Evolutionary conservation across 92 coral and sea anemone species (phyloP).

Genomic region (Actinernus sp.): DNA sequence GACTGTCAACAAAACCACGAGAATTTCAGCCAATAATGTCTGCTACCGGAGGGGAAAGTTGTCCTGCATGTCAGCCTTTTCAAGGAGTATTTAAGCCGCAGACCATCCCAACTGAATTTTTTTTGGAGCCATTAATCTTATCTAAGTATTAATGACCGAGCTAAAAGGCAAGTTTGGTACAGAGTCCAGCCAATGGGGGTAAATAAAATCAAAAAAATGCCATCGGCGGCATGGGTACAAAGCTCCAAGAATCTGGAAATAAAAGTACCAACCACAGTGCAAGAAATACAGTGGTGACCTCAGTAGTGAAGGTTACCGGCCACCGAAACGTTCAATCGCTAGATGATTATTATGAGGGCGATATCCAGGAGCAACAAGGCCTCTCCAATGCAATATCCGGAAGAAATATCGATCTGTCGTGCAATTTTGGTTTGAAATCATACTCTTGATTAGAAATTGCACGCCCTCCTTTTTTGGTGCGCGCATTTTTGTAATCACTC

Average conservation of each 20-base stretch:
- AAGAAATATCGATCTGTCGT: slow-evolving; percentile 22
- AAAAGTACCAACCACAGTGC: slow-evolving; percentile 61
- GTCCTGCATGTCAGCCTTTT: slow-evolving; percentile 44
- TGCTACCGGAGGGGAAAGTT: slow-evolving; percentile 44
- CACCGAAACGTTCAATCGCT: slow-evolving; percentile 54
- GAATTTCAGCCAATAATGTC: slow-evolving; percentile 52
- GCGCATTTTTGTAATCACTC: no score
- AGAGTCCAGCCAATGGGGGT: no score
- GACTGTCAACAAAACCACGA: slow-evolving; percentile 40
- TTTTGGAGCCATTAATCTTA: no score
- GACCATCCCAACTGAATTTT: no score
- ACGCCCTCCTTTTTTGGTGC: no score
- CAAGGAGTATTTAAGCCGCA: slow-evolving; percentile 17
- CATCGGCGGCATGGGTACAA: slow-evolving; percentile 46
- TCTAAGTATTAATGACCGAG: no score
- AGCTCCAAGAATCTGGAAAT: slow-evolving; percentile 40
- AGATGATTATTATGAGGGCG: slow-evolving; percentile 44
- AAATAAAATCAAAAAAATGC: no score
- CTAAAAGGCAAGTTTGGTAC: no score
- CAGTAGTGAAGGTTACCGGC: slow-evolving; percentile 46
- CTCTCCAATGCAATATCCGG: slow-evolving; percentile 26
- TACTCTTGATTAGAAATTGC: no score
- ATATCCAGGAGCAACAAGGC: slow-evolving; percentile 35
- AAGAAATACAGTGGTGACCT: slow-evolving; percentile 44
- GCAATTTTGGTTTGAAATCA: no score